These are phyloP conservation scores for Eudemis profundana DNA, from an alignment of 2,888 invertebrate genomes.

Conservation along the genomic window DNA sequence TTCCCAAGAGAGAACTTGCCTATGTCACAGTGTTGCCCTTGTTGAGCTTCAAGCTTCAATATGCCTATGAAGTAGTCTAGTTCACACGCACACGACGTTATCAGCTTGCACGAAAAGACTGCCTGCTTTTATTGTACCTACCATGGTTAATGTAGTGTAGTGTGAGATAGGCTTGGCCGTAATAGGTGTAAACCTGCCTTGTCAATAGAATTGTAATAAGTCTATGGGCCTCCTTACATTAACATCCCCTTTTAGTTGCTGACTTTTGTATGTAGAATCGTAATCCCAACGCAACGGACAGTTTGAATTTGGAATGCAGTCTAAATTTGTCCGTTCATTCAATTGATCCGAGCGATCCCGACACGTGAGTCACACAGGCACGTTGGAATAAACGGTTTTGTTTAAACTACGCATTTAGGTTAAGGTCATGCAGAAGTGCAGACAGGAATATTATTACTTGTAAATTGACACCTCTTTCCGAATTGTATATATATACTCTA, in stretches of 20 bases:
- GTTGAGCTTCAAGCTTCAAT: too few relatives aligned
- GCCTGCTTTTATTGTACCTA: too few relatives aligned
- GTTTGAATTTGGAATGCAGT: conserved; percentile 53
- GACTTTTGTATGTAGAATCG: conserved; percentile 46
- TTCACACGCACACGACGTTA: too few relatives aligned
- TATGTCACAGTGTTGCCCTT: too few relatives aligned
- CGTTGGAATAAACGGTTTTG: conserved; percentile 22
- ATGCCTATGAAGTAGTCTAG: too few relatives aligned
- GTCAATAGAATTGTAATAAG: too few relatives aligned
- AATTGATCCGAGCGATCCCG: conserved; percentile 31
- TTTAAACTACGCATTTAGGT: conserved; percentile 47
- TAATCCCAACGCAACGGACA: conserved; percentile 50
- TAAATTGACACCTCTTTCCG: not conserved
- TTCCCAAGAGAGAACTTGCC: too few relatives aligned
- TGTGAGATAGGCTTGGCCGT: too few relatives aligned
- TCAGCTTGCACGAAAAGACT: too few relatives aligned
- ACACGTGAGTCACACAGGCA: conserved; percentile 31
- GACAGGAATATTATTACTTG: not conserved
- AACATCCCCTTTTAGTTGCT: conserved; percentile 1
- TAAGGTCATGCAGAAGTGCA: conserved; percentile 43
- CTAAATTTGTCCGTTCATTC: conserved; percentile 53
- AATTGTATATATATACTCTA: not conserved
- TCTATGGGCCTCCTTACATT: too few relatives aligned
- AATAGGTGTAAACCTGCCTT: too few relatives aligned
- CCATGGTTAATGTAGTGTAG: too few relatives aligned